phyloP scores from a whole-genome alignment of 1,140 invertebrate genomes.

The Formica exsecta region DNA sequence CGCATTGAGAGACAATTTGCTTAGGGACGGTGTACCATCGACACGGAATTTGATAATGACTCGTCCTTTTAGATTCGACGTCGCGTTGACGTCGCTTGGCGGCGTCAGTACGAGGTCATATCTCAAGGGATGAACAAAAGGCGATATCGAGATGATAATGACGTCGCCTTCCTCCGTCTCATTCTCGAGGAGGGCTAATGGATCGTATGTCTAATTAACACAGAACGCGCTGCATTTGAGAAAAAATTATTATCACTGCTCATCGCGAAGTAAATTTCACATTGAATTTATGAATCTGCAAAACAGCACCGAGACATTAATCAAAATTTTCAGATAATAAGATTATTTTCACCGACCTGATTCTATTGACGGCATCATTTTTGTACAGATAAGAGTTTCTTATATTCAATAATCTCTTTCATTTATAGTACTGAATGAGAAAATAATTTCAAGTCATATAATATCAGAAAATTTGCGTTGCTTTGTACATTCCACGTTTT shows the following conservation, averaged over 20 bases:
- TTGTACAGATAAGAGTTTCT: neutral
- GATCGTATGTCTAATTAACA: conserved; percentile 69
- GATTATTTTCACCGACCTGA: neutral
- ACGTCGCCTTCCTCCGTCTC: conserved; percentile 63
- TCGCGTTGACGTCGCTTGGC: conserved; percentile 63
- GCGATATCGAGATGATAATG: conserved; percentile 60
- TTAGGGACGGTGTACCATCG: conserved; percentile 60
- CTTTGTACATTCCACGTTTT: neutral
- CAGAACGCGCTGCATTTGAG: neutral
- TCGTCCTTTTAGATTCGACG: conserved; percentile 70
- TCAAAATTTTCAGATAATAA: neutral
- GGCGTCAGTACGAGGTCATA: conserved; percentile 77
- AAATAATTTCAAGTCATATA: neutral
- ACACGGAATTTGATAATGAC: conserved; percentile 75
- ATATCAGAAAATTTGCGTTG: neutral
- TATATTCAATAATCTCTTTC: neutral
- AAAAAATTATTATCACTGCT: neutral
- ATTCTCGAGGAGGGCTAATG: conserved; percentile 70
- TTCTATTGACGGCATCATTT: too few species aligned
- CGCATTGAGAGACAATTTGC: conserved; percentile 74
- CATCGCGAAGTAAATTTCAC: neutral
- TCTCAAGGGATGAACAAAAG: conserved; percentile 71
- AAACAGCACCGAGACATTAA: neutral
- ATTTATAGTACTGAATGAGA: neutral
- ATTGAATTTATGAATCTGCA: neutral